Percentiles rank a stretch among this genome's conserved stretches.
phyloP scores from a whole-genome alignment of 2,888 invertebrate genomes.

The Julus scanicus region DNA sequence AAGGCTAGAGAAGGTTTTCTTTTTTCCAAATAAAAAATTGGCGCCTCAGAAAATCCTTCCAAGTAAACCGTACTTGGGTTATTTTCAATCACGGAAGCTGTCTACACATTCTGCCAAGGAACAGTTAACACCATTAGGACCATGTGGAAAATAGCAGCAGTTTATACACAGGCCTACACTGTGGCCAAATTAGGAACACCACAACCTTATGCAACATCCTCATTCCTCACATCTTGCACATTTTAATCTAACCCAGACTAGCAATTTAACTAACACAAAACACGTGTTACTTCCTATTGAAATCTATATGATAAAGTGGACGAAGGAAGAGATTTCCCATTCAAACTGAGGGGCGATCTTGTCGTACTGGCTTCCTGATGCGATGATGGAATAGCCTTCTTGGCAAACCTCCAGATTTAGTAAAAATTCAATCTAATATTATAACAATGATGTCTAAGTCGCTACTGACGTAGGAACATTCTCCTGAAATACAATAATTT shows the following conservation, averaged over 20 bases:
- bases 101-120: not conserved
- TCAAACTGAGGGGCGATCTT: no score
- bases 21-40: not conserved
- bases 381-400: no score
- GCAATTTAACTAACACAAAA: not conserved
- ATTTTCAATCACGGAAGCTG: slow-evolving; percentile 30
- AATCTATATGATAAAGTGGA: no score
- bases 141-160: slow-evolving; percentile 17
- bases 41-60: not conserved
- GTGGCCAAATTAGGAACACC: slow-evolving; percentile 21
- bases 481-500: no score
- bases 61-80: not conserved
- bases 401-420: no score
- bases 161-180: not conserved
- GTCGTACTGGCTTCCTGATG: no score
- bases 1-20: not conserved
- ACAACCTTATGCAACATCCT: not conserved
- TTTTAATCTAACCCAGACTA: not conserved
- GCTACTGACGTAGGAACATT: no score
- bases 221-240: not conserved
- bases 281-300: not conserved
- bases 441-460: no score
- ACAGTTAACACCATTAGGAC: not conserved
- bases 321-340: no score
- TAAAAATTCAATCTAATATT: no score